These are phyloP conservation scores for Hystrix brachyura DNA, from an alignment of 2,113 vertebrate species.

Conservation along the genomic window DNA sequence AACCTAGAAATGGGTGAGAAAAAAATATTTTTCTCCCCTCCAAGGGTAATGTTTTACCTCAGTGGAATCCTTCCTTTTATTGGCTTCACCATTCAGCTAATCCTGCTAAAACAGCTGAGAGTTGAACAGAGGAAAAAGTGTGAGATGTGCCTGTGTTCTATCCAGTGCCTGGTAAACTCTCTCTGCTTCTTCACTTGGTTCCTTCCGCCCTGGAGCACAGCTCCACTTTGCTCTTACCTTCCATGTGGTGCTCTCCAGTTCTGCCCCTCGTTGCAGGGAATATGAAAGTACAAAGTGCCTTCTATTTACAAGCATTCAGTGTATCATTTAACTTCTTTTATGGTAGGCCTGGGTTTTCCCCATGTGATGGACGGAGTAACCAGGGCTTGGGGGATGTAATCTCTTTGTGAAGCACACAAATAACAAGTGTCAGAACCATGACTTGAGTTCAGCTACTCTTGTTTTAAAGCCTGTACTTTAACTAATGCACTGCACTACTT, in stretches of 20 bases:
- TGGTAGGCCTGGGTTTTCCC: not conserved
- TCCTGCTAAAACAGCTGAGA: not conserved
- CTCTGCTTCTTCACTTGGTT: not conserved
- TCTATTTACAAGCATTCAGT: not conserved
- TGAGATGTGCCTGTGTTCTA: not conserved
- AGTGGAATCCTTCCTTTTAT: not conserved
- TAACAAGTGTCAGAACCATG: not conserved
- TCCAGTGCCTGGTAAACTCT: not conserved
- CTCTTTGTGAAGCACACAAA: not conserved
- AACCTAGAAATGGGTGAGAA: not conserved
- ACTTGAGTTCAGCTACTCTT: not conserved
- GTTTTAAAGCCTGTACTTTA: not conserved
- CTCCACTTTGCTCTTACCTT: not conserved
- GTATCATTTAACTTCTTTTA: constrained; percentile 11
- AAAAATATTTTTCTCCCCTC: not conserved
- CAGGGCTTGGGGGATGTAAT: not conserved
- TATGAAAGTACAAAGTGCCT: not conserved
- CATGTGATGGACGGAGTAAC: not conserved
- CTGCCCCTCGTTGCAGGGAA: not conserved
- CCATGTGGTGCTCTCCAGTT: not conserved
- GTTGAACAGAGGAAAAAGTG: not conserved
- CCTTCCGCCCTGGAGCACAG: not conserved
- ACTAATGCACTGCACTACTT: not conserved
- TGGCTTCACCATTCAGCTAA: not conserved
- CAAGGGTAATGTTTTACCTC: not conserved